Evolutionary conservation across 2,797 vertebrate genomes (phyloP), one percentile per base, ranked within the genome.

Genomic region (Chromobotia macracanthus): DNA sequence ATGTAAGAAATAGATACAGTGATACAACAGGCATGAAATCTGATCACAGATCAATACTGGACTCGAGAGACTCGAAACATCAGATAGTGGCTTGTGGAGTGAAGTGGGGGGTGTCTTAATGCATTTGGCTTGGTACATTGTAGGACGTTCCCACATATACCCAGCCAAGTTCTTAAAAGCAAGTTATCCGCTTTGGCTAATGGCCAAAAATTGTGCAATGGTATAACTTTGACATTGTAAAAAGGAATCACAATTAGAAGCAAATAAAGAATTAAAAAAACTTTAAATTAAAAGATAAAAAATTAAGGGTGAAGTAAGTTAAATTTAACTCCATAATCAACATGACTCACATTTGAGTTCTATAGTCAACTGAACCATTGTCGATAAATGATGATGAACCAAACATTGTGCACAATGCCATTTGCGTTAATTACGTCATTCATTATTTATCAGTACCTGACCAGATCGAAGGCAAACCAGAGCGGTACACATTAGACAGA

Each of bases 41-140:
- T 75, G 82, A 88, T 86, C 84, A 82, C 75, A 66, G 78, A 84
- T 88, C 85, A 84, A 84, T 88, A 82, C 28, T 35, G 12, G 56
- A 58, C 77, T 53, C 61, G 38, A 68, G 66, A 55, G 79, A 77
- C 63, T 56, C 77, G 70, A 82, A 58, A 73, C 61, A 63, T 77
- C 66, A 84, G 65, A 72, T 53, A 72, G 71, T 53, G 80, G 61
- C 38, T 60, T 65, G 75, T 75, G 66, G 70, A 69, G 78, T 21
- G 18, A 31, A 11, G 64, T 28, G 21, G 46, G 46, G 67, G 80
- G 44, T 10, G 31, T 65, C 64, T 60, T 73, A 79, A 80, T 80
- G 55, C 18, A 71, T 46, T 74, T 68, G 51, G n/a, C 50, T 41
- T 60, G 67, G 44, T 51, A 51, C 44, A 72, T 10, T 15, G 31